phyloP scores from a whole-genome alignment of 2,797 vertebrate genomes.

The Neosilurus hyrtlii region DNA sequence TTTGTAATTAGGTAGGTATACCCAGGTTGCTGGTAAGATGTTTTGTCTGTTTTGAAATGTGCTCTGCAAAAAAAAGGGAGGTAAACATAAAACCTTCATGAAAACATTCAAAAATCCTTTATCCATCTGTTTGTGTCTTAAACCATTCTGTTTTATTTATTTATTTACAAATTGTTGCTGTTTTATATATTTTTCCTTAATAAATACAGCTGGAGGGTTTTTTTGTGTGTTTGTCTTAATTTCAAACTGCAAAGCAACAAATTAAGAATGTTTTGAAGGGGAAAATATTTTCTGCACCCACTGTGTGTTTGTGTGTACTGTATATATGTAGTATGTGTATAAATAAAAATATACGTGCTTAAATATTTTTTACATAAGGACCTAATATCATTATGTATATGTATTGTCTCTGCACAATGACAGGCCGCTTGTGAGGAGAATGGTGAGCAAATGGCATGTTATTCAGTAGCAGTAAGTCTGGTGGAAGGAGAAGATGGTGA shows the following conservation, averaged over 20 bases:
- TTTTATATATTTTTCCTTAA: too few species aligned
- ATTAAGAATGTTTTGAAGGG: too few species aligned
- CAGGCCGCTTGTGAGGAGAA: conserved; percentile 91
- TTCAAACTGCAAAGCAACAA: too few species aligned
- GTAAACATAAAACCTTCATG: not conserved
- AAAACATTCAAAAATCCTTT: too few species aligned
- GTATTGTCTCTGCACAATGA: not conserved
- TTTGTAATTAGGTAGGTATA: not conserved
- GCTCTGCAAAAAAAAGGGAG: not conserved
- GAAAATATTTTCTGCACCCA: too few species aligned
- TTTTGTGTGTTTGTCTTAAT: too few species aligned
- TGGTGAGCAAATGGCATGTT: conserved; percentile 89
- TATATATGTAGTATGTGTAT: too few species aligned
- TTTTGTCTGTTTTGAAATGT: not conserved
- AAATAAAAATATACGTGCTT: not conserved
- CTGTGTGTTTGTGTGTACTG: too few species aligned
- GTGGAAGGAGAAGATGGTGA: conserved; percentile 79
- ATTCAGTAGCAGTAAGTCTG: conserved; percentile 86
- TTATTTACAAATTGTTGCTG: too few species aligned
- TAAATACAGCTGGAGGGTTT: too few species aligned
- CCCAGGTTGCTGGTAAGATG: not conserved
- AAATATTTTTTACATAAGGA: not conserved
- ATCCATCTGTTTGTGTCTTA: too few species aligned
- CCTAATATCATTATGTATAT: not conserved
- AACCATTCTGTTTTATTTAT: too few species aligned